phyloP scores from a whole-genome alignment of 2,113 vertebrate species.

The Leptodactylus fuscus region DNA sequence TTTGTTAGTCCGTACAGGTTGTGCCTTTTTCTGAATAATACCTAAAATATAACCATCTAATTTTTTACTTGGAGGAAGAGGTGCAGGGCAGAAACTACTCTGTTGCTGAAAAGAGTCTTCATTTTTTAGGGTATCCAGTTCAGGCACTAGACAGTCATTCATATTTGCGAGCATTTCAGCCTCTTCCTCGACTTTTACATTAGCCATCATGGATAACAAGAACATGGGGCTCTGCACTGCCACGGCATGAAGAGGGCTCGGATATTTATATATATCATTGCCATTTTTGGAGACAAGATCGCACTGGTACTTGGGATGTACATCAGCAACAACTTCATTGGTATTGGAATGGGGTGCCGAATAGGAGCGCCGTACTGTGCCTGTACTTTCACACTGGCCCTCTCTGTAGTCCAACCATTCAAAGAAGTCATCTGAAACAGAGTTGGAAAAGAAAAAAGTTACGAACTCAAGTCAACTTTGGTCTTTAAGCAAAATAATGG shows the following conservation, averaged over 20 bases:
- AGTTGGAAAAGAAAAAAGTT: constrained; percentile 34
- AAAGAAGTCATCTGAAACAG: constrained; percentile 81
- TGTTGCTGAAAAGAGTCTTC: constrained; percentile 68
- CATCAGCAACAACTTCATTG: constrained; percentile 78
- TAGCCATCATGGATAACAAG: constrained; percentile 77
- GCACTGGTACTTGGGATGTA: constrained; percentile 85
- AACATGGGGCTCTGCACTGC: constrained; percentile 88
- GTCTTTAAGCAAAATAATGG: no score
- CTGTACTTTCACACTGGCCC: constrained; percentile 77
- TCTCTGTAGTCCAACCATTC: constrained; percentile 83
- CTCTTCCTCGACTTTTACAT: constrained; percentile 76
- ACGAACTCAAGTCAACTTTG: no score
- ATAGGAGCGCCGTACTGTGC: constrained; percentile 73
- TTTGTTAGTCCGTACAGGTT: constrained; percentile 86
- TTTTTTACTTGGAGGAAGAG: constrained; percentile 75
- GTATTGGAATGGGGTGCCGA: constrained; percentile 80
- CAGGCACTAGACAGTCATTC: constrained; percentile 65
- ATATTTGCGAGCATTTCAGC: constrained; percentile 61
- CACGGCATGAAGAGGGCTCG: constrained; percentile 88
- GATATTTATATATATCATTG: constrained; percentile 86
- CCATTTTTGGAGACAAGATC: constrained; percentile 87
- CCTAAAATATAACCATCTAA: constrained; percentile 89
- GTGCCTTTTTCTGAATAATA: constrained; percentile 86
- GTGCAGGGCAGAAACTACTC: constrained; percentile 68
- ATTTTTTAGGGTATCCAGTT: constrained; percentile 70